A percentile compares a stretch with the other conserved stretches of the same genome.
These are phyloP conservation scores for Netelia inedita DNA, from an alignment of 2,888 invertebrate genomes.

Conservation along the genomic window DNA sequence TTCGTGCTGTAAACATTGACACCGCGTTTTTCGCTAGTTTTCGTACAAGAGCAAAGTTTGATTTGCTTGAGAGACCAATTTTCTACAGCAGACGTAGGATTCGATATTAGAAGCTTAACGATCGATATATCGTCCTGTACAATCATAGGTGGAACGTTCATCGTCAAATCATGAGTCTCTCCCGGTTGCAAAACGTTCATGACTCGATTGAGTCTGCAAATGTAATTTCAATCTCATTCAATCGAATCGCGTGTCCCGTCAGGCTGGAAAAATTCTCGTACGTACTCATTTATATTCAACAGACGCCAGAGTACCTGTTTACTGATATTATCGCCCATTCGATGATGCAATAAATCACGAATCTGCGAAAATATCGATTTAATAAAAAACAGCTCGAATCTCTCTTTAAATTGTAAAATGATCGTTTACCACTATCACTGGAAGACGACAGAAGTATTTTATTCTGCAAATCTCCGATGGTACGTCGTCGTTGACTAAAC, in stretches of 20 bases:
- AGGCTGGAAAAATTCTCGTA: slow-evolving; percentile 29
- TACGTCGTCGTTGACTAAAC: slow-evolving; percentile 64
- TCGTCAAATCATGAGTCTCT: slow-evolving; percentile 73
- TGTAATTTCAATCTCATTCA: neutral
- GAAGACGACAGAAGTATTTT: slow-evolving; percentile 79
- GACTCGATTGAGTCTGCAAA: slow-evolving; percentile 79
- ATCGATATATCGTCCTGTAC: slow-evolving; percentile 75
- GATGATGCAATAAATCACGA: slow-evolving; percentile 79
- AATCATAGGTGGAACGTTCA: slow-evolving; percentile 80
- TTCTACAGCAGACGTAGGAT: slow-evolving; percentile 76
- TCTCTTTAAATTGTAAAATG: neutral
- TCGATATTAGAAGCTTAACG: slow-evolving; percentile 79
- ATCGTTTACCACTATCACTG: slow-evolving; percentile 81
- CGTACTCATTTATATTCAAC: slow-evolving; percentile 83
- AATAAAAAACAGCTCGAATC: neutral
- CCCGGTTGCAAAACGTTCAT: slow-evolving; percentile 75
- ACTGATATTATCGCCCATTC: slow-evolving; percentile 76
- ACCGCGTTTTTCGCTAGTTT: slow-evolving; percentile 71
- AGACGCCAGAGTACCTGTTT: slow-evolving; percentile 84
- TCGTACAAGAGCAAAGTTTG: slow-evolving; percentile 81
- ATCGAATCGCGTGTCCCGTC: neutral
- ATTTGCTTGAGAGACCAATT: slow-evolving; percentile 79
- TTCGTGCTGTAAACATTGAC: slow-evolving; percentile 77
- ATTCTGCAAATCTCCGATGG: slow-evolving; percentile 75
- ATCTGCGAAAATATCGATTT: slow-evolving; percentile 78